These are phyloP conservation scores for Phenacoccus solenopsis DNA, from an alignment of 1,140 invertebrate species.

Conservation along the genomic window DNA sequence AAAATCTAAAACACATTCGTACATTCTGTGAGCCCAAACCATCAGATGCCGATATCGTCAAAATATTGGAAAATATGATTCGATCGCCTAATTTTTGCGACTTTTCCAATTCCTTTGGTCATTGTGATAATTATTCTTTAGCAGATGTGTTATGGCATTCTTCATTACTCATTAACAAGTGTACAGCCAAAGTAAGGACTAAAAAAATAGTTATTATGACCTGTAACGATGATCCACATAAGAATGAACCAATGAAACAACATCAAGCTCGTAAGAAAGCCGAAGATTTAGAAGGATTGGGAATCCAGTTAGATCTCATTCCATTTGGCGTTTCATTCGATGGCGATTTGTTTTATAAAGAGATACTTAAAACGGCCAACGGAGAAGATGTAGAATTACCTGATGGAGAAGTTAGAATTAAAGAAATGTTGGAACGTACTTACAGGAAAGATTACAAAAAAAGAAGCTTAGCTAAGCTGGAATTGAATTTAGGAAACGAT, in stretches of 20 bases:
- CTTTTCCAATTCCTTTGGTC: neutral
- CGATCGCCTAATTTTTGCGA: neutral
- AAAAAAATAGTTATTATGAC: conserved; percentile 20
- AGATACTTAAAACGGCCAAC: neutral
- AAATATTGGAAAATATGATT: conserved; percentile 11
- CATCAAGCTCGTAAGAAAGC: conserved; percentile 16
- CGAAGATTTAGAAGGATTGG: conserved; percentile 18
- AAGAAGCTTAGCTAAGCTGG: conserved; percentile 6
- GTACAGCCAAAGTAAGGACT: conserved; percentile 10
- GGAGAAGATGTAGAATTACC: neutral
- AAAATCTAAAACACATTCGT: conserved; percentile 11
- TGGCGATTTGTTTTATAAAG: conserved; percentile 16
- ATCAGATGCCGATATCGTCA: conserved; percentile 13
- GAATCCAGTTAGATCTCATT: conserved; percentile 19
- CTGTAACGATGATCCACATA: conserved; percentile 16
- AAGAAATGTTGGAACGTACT: conserved; percentile 17
- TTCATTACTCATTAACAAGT: conserved; percentile 19
- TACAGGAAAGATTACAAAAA: neutral
- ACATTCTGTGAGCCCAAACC: neutral
- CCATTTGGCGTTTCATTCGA: conserved; percentile 18
- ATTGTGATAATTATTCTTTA: neutral
- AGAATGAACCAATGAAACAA: neutral
- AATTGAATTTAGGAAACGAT: conserved; percentile 12
- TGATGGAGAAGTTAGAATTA: neutral
- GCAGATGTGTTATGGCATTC: conserved; percentile 13